These are phyloP conservation scores for Cairina moschata DNA, from an alignment of 2,113 vertebrate species.

Conservation along the genomic window DNA sequence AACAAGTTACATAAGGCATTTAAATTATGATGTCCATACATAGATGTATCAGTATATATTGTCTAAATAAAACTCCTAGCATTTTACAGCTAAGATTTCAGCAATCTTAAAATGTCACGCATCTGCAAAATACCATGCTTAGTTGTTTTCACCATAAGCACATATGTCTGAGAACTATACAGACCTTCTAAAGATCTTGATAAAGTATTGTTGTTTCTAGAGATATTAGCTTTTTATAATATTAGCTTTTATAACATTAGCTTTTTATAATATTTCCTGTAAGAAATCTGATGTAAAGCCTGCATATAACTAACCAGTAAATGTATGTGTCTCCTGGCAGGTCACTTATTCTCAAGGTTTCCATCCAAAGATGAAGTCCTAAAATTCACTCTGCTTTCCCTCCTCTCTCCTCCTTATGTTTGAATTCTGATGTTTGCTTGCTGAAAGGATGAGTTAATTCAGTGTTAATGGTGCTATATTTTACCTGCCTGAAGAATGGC, in stretches of 20 bases:
- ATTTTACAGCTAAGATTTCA: neutral
- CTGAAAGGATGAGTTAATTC: slow-evolving; percentile 23
- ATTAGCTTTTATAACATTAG: neutral
- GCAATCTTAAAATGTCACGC: neutral
- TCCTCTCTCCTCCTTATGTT: neutral
- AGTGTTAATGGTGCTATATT: neutral
- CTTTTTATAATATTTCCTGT: neutral
- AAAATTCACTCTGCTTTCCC: neutral
- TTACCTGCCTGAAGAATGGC: neutral
- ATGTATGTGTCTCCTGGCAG: neutral
- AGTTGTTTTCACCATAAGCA: neutral
- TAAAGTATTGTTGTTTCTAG: neutral
- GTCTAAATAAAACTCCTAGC: neutral
- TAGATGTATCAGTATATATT: neutral
- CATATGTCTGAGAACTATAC: neutral
- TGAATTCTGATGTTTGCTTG: neutral
- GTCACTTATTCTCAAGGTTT: neutral
- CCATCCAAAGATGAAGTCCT: neutral
- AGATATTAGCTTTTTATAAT: neutral
- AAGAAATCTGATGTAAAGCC: neutral
- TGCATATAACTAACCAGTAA: neutral
- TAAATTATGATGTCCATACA: neutral
- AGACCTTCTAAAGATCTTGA: neutral
- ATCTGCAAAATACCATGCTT: neutral
- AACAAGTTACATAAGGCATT: neutral